phyloP scores from a whole-genome alignment of 1,140 invertebrate genomes.

The Doryteuthis pealeii region DNA sequence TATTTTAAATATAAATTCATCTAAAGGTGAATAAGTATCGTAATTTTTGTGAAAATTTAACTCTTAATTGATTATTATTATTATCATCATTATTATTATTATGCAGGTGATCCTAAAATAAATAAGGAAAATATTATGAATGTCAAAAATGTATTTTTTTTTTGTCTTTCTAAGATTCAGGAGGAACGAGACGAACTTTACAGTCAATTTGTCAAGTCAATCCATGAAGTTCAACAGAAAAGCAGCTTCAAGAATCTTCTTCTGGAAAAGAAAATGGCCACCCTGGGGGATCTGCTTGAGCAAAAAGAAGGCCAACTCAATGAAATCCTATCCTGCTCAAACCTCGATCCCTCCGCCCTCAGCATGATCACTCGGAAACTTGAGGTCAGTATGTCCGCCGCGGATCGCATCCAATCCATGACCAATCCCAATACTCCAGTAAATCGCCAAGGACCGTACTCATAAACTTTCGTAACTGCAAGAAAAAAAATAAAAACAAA shows the following conservation, averaged over 20 bases:
- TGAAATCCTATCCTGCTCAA: conserved; percentile 68
- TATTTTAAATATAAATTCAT: too few species aligned
- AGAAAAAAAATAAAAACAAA: too few species aligned
- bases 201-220: conserved; percentile 75
- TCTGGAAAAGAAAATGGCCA: conserved; percentile 74
- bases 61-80: too few species aligned
- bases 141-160: too few species aligned
- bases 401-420: background rate
- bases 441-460: background rate
- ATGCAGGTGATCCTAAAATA: too few species aligned
- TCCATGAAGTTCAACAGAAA: conserved; percentile 84
- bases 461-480: too few species aligned
- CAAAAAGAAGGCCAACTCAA: conserved; percentile 71
- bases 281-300: conserved; percentile 70
- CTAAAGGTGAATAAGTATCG: too few species aligned
- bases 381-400: conserved; percentile 59
- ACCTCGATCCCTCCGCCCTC: conserved; percentile 66
- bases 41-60: too few species aligned
- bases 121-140: too few species aligned
- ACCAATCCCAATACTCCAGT: background rate
- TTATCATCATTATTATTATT: too few species aligned
- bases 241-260: conserved; percentile 75
- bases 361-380: conserved; percentile 67
- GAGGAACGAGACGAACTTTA: conserved; percentile 78
- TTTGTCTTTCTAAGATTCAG: conserved; percentile 63